phyloP scores from a whole-genome alignment of 2,888 invertebrate genomes.

The Erebia palarica region DNA sequence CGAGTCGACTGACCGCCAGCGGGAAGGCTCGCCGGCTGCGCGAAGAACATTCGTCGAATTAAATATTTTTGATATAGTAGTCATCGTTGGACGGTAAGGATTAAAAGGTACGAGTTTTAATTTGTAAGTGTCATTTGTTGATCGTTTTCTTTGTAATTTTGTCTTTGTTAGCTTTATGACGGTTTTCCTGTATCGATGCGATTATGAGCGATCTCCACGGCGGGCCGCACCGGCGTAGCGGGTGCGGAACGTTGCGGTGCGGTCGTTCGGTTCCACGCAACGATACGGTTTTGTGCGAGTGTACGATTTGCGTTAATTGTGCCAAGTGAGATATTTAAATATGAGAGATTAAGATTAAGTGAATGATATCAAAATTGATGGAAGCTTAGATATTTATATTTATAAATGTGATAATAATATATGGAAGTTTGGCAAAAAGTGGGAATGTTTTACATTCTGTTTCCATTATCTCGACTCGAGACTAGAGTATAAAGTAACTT shows the following conservation, averaged over 20 bases:
- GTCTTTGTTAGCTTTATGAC: conserved; percentile 80
- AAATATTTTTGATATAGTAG: conserved; percentile 65
- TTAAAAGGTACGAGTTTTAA: conserved; percentile 74
- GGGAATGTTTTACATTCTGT: conserved; percentile 66
- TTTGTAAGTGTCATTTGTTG: conserved; percentile 81
- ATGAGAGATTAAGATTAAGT: conserved; percentile 80
- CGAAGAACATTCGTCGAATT: conserved; percentile 33
- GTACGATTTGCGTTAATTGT: conserved; percentile 78
- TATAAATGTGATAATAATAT: conserved; percentile 80
- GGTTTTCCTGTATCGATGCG: conserved; percentile 67
- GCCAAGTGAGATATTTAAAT: conserved; percentile 81
- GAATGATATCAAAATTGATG: conserved; percentile 79
- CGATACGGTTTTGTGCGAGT: conserved; percentile 63
- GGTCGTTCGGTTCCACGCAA: conserved; percentile 43
- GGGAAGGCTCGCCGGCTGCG: conserved; percentile 26
- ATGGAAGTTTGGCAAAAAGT: conserved; percentile 77
- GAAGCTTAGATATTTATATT: conserved; percentile 78
- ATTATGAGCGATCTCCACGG: conserved; percentile 36
- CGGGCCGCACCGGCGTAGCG: conserved; percentile 43
- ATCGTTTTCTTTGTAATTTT: conserved; percentile 80
- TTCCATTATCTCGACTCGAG: conserved; percentile 48
- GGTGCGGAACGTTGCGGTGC: conserved; percentile 61
- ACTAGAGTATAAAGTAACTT: conserved; percentile 50
- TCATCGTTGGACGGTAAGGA: conserved; percentile 75
- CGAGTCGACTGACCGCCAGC: conserved; percentile 33